Conservation (phyloP, 2,113 vertebrate genomes). For the Caretta caretta region DNA sequence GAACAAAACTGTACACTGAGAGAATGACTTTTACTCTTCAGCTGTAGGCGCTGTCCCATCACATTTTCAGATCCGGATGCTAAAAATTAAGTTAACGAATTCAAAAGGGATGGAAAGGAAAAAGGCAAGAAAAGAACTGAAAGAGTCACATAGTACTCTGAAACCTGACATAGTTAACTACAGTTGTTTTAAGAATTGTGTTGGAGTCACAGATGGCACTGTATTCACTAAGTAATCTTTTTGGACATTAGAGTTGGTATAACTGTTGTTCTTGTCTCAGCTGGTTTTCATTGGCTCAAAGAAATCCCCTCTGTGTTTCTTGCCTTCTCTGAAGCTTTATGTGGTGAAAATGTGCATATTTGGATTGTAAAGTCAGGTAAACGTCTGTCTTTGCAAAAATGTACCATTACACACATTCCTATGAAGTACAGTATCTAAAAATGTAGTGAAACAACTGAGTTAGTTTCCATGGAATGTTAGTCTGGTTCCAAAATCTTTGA, state of each 20-base stretch:
- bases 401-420: accelerated
- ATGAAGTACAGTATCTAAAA: background rate
- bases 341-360: background rate
- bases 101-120: background rate
- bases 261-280: background rate
- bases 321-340: background rate
- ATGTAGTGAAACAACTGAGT: accelerated
- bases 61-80: conserved; percentile 46
- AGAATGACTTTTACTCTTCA: conserved; percentile 44
- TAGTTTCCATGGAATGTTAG: accelerated
- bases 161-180: background rate
- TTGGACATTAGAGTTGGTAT: background rate
- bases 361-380: background rate
- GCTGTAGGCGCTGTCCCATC: conserved; percentile 5
- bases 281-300: background rate
- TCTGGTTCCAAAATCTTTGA: accelerated
- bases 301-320: background rate
- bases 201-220: background rate
- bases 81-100: background rate
- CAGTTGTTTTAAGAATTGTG: background rate
- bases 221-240: background rate
- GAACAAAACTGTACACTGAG: conserved; percentile 60
- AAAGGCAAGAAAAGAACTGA: background rate
- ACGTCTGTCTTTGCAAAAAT: background rate
- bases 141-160: background rate